Percentiles rank a stretch among this genome's conserved stretches.
Conservation (phyloP, 2,888 invertebrate genomes). For the Cheilosia vulpina region DNA sequence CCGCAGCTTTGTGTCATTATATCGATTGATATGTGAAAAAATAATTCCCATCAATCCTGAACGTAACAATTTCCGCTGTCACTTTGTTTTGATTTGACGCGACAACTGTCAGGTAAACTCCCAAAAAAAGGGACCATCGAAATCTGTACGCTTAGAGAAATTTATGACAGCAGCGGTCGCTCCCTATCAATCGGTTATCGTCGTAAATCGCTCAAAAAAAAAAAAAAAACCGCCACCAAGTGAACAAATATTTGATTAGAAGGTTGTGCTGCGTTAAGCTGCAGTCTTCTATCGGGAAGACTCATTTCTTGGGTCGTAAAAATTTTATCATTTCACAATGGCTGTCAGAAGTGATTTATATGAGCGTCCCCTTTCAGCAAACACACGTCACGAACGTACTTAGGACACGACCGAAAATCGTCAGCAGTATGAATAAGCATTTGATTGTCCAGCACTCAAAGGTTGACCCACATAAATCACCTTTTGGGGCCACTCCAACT, state of each 20-base stretch:
- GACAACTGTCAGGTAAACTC: constrained; percentile 61
- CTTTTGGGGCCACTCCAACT: constrained; percentile 19
- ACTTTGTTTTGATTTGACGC: constrained; percentile 63
- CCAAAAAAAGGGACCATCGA: constrained; percentile 12
- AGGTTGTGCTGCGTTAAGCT: background rate
- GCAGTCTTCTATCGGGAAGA: constrained; percentile 14
- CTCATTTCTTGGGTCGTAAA: constrained; percentile 55
- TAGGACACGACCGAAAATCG: background rate
- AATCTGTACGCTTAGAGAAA: constrained; percentile 10
- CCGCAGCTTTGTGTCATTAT: constrained; percentile 57
- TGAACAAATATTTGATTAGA: constrained; percentile 70
- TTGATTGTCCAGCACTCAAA: constrained; percentile 64
- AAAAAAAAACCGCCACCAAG: constrained; percentile 48
- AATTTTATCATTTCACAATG: constrained; percentile 67
- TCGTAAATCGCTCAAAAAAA: constrained; percentile 66
- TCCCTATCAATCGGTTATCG: constrained; percentile 50
- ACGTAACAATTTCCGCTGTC: constrained; percentile 63
- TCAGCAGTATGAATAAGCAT: constrained; percentile 59
- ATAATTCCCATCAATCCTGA: constrained; percentile 50
- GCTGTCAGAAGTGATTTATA: constrained; percentile 72
- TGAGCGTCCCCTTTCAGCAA: constrained; percentile 28
- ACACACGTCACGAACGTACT: constrained; percentile 9
- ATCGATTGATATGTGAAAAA: constrained; percentile 48
- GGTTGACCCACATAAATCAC: constrained; percentile 69
- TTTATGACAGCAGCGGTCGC: constrained; percentile 42